These are phyloP conservation scores for Narcine bancroftii DNA, from an alignment of 2,113 vertebrate genomes.

Conservation along the genomic window DNA sequence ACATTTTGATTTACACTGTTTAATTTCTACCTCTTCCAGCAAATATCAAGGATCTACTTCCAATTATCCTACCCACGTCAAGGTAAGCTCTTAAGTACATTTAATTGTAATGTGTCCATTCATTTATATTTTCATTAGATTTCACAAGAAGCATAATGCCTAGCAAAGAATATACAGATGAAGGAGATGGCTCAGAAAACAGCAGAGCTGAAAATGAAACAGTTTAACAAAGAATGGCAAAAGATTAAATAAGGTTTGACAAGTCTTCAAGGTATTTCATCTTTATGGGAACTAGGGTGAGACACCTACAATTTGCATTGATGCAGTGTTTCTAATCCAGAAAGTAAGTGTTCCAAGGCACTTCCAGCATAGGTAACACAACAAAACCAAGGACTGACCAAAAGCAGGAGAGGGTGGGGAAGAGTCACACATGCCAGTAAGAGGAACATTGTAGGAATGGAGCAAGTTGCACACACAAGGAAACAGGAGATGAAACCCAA, in stretches of 20 bases:
- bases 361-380: too few relatives aligned
- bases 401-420: too few relatives aligned
- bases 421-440: too few relatives aligned
- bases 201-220: neutral
- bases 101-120: neutral
- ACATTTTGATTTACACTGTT: too few relatives aligned
- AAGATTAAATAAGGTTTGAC: neutral
- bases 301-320: neutral
- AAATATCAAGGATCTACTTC: neutral
- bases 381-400: too few relatives aligned
- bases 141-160: neutral
- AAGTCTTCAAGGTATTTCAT: neutral
- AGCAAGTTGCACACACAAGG: too few relatives aligned
- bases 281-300: neutral
- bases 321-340: too few relatives aligned
- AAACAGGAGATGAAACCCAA: too few relatives aligned
- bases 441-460: too few relatives aligned
- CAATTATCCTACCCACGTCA: neutral
- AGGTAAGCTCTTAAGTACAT: neutral
- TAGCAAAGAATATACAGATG: neutral
- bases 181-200: neutral
- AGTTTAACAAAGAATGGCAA: neutral
- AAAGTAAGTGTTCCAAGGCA: neutral
- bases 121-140: neutral
- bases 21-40: too few relatives aligned